Evolutionary conservation across 1,140 invertebrate species (phyloP).

Genomic region (Drosophila serrata): DNA sequence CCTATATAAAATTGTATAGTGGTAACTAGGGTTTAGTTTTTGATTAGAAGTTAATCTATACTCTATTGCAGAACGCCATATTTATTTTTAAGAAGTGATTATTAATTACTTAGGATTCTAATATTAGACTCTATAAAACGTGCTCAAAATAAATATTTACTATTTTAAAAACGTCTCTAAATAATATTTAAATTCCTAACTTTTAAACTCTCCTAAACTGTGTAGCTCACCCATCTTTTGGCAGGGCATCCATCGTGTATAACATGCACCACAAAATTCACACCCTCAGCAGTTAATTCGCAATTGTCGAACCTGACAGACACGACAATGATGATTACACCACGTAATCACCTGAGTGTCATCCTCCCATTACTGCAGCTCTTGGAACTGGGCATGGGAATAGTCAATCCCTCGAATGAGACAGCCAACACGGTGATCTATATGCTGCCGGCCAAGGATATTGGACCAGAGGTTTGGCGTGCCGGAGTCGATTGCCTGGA

Average conservation of each 20-base stretch:
- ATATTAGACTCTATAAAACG: too few species aligned
- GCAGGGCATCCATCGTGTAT: constrained; percentile 19
- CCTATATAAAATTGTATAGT: background rate
- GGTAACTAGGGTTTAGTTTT: background rate
- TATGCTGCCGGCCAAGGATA: constrained; percentile 58
- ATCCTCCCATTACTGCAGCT: constrained; percentile 12
- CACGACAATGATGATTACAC: constrained; percentile 39
- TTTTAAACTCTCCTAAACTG: background rate
- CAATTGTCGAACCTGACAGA: constrained; percentile 39
- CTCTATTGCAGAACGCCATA: background rate
- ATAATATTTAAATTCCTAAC: background rate
- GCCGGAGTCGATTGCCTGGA: constrained; percentile 76
- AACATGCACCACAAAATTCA: constrained; percentile 37
- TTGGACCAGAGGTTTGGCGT: constrained; percentile 60
- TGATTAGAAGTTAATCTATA: too few species aligned
- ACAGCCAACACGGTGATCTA: constrained; percentile 73
- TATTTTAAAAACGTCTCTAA: background rate
- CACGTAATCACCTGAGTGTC: constrained; percentile 20
- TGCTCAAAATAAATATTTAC: background rate
- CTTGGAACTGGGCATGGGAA: constrained; percentile 13
- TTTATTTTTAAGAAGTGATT: too few species aligned
- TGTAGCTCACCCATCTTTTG: background rate
- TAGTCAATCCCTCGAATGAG: constrained; percentile 71
- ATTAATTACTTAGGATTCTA: too few species aligned
- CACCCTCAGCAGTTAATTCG: constrained; percentile 49